phyloP scores from a whole-genome alignment of 2,113 vertebrate species.

The Casuarius casuarius region DNA sequence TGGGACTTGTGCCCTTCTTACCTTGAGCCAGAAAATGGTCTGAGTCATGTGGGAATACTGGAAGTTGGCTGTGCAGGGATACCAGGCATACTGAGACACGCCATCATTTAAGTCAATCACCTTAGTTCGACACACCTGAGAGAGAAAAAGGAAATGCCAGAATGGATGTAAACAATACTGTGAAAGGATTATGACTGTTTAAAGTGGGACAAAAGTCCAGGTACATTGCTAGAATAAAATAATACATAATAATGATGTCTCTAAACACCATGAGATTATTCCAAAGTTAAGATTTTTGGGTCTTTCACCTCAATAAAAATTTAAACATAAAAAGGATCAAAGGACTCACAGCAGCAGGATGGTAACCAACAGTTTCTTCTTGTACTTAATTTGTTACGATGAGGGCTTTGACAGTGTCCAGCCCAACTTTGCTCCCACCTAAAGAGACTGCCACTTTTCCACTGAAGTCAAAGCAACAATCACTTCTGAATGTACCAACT shows the following conservation, averaged over 20 bases:
- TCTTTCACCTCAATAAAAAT: neutral
- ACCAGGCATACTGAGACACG: slow-evolving; percentile 95
- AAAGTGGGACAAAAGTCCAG: neutral
- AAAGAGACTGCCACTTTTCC: neutral
- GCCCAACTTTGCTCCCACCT: neutral
- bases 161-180: accelerated
- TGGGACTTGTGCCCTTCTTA: slow-evolving; percentile 56
- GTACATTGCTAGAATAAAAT: neutral
- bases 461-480: neutral
- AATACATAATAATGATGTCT: accelerated
- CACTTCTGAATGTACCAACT: neutral
- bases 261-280: neutral
- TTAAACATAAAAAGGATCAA: neutral
- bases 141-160: neutral
- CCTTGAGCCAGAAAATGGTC: slow-evolving; percentile 89
- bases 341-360: neutral
- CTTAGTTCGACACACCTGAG: slow-evolving; percentile 91
- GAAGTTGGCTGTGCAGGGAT: slow-evolving; percentile 88
- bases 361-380: neutral
- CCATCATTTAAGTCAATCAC: slow-evolving; percentile 91
- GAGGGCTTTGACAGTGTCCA: neutral
- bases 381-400: neutral
- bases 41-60: slow-evolving; percentile 78
- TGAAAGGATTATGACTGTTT: neutral
- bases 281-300: neutral